Evolutionary conservation across 2,113 vertebrate species (phyloP).

Genomic region (Balaeniceps rex): DNA sequence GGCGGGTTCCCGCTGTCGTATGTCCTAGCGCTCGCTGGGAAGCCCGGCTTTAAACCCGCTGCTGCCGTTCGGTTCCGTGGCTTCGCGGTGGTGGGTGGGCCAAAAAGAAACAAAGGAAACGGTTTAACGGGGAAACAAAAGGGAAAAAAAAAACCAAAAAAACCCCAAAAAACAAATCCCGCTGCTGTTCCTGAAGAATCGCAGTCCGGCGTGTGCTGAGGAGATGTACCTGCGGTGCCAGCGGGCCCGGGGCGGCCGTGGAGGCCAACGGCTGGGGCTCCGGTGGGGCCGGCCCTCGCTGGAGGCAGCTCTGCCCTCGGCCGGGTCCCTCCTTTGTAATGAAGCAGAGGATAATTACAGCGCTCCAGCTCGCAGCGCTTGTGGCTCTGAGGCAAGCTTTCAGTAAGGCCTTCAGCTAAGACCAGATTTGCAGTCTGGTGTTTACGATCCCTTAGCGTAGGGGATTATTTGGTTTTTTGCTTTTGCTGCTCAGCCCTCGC

Average conservation of each 20-base stretch:
- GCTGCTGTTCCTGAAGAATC: not conserved
- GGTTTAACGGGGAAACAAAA: too few species aligned
- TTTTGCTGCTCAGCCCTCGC: not conserved
- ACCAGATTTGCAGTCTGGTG: too few species aligned
- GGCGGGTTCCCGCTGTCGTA: too few species aligned
- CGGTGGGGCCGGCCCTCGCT: not conserved
- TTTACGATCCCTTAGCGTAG: accelerated
- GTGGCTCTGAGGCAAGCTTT: not conserved
- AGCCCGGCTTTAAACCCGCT: too few species aligned
- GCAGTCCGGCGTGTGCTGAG: not conserved
- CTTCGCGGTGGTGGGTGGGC: not conserved
- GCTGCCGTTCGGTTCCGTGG: not conserved
- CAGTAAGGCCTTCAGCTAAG: not conserved
- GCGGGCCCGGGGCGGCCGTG: not conserved
- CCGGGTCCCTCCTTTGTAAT: too few species aligned
- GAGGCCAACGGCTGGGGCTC: too few species aligned
- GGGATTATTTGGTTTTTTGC: accelerated
- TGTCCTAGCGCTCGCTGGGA: too few species aligned
- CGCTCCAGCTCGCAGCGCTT: accelerated
- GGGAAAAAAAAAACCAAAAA: too few species aligned
- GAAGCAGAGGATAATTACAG: accelerated
- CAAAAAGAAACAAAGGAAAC: not conserved
- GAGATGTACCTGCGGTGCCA: not conserved
- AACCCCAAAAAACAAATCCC: too few species aligned
- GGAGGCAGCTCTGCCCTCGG: not conserved